phyloP scores from a whole-genome alignment of 2,888 invertebrate species.

The Taphrorychus bicolor region DNA sequence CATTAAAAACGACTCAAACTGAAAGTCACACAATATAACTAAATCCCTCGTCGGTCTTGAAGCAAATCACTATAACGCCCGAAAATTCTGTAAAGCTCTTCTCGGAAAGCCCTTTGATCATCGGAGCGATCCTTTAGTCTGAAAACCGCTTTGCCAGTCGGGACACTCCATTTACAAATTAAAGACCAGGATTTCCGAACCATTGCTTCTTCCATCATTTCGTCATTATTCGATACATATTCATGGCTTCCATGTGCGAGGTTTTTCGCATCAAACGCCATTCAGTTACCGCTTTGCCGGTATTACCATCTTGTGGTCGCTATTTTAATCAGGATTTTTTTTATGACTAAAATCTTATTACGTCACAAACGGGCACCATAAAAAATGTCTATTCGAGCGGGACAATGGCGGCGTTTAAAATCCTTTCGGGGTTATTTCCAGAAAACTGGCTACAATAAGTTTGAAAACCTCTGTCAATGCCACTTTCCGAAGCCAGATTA shows the following conservation, averaged over 20 bases:
- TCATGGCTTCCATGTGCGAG: constrained; percentile 46
- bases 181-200: constrained; percentile 57
- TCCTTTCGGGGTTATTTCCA: constrained; percentile 37
- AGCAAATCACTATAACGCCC: constrained; percentile 29
- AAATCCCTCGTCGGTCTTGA: constrained; percentile 11
- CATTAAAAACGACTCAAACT: neutral
- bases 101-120: constrained; percentile 39
- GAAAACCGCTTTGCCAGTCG: constrained; percentile 52
- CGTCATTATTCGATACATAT: constrained; percentile 52
- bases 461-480: constrained; percentile 37
- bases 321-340: neutral
- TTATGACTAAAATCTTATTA: neutral
- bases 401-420: constrained; percentile 13
- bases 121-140: constrained; percentile 33
- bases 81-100: constrained; percentile 39
- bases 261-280: neutral
- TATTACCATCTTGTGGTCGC: neutral
- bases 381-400: neutral
- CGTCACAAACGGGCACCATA: neutral
- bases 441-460: constrained; percentile 40
- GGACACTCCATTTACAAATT: constrained; percentile 59
- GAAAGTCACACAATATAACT: neutral
- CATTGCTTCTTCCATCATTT: constrained; percentile 55
- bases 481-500: constrained; percentile 39
- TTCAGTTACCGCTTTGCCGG: neutral